phyloP scores from a whole-genome alignment of 2,888 invertebrate species.

The Ophion ellenae region DNA sequence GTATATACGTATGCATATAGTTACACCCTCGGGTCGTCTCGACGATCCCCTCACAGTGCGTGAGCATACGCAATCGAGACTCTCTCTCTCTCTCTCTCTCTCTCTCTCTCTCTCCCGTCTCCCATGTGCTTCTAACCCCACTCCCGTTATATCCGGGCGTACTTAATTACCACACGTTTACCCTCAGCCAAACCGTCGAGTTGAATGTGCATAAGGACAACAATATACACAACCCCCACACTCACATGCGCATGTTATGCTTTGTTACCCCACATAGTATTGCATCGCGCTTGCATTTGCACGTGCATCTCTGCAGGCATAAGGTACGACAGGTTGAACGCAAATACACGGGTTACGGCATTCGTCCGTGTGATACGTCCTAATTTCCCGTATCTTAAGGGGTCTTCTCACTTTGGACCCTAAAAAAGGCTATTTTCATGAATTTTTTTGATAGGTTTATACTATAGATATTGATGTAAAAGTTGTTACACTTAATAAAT shows the following conservation, averaged over 20 bases:
- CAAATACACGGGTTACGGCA: not conserved
- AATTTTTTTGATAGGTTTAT: no score
- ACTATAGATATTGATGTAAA: no score
- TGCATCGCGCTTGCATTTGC: not conserved
- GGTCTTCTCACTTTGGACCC: no score
- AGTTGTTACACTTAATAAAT: no score
- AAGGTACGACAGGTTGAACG: not conserved
- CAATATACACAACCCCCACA: slow-evolving; percentile 5
- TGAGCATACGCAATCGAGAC: slow-evolving; percentile 61
- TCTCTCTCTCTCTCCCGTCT: not conserved
- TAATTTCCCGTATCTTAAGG: slow-evolving; percentile 16
- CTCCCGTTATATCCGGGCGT: slow-evolving; percentile 23
- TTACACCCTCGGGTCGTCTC: slow-evolving; percentile 53
- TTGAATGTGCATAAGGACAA: slow-evolving; percentile 50
- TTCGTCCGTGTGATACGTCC: slow-evolving; percentile 8
- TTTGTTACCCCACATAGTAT: slow-evolving; percentile 24
- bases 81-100: slow-evolving; percentile 22
- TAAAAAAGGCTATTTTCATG: no score
- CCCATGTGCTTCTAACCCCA: not conserved
- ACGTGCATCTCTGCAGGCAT: not conserved
- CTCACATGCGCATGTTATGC: slow-evolving; percentile 14
- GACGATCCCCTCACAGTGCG: slow-evolving; percentile 52
- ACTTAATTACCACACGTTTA: slow-evolving; percentile 64
- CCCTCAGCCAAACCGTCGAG: slow-evolving; percentile 43
- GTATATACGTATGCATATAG: slow-evolving; percentile 20